These are phyloP conservation scores for Buceros bicornis DNA, from an alignment of 2,797 vertebrate genomes.

Conservation along the genomic window DNA sequence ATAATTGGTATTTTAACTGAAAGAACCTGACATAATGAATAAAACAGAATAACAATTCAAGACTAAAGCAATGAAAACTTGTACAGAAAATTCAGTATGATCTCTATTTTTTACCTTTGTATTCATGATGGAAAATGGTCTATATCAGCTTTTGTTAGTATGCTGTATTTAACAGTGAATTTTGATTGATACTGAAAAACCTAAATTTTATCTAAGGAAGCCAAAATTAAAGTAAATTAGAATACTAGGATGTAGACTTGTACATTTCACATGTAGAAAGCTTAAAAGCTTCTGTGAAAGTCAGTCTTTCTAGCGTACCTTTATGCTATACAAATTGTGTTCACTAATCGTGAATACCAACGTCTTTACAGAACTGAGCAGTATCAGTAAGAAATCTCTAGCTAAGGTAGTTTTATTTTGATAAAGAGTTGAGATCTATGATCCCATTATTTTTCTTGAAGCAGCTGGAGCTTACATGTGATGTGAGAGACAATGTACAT, in stretches of 20 bases:
- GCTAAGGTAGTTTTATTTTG: not conserved
- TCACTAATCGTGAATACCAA: not conserved
- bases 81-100: not conserved
- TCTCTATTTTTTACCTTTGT: not conserved
- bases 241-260: not conserved
- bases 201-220: not conserved
- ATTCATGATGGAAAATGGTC: not conserved
- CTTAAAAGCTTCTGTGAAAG: not conserved
- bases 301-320: not conserved
- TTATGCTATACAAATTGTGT: not conserved
- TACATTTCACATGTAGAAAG: not conserved
- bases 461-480: not conserved
- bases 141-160: not conserved
- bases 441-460: not conserved
- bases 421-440: not conserved
- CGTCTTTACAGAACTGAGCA: not conserved
- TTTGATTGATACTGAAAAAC: not conserved
- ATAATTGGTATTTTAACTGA: not conserved
- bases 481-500: not conserved
- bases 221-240: not conserved
- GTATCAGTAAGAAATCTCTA: not conserved
- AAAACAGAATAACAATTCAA: not conserved
- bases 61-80: not conserved
- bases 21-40: not conserved
- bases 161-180: not conserved